A percentile compares a stretch with the other conserved stretches of the same genome.
phyloP scores from a whole-genome alignment of 2,797 vertebrate genomes.

The Oceanodroma leucorhoa region DNA sequence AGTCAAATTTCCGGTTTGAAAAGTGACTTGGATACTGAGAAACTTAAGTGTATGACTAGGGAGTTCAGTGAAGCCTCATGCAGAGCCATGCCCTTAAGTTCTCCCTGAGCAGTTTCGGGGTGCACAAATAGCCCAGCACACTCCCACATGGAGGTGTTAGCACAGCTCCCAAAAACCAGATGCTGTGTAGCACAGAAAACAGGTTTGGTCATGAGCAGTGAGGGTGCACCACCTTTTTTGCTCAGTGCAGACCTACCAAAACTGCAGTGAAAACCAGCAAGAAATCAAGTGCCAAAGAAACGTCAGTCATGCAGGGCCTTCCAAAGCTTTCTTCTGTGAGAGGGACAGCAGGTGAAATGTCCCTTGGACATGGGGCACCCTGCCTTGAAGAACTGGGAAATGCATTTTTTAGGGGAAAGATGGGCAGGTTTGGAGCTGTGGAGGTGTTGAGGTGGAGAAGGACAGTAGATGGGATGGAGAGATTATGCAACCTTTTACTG shows the following conservation, averaged over 20 bases:
- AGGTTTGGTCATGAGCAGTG: not conserved
- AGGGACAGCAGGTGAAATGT: not conserved
- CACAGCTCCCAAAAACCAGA: not conserved
- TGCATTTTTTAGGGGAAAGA: not conserved
- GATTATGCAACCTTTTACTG: not conserved
- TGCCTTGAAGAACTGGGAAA: not conserved
- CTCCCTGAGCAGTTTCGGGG: rapidly evolving
- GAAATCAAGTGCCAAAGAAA: not conserved
- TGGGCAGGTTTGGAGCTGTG: not conserved
- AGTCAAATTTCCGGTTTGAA: not conserved
- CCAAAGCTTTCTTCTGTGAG: not conserved
- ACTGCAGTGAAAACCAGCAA: not conserved
- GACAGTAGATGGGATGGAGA: not conserved
- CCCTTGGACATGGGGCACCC: not conserved
- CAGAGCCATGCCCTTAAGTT: not conserved
- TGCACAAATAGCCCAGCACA: not conserved
- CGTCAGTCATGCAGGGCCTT: not conserved
- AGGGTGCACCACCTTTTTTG: not conserved
- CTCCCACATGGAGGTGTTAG: not conserved
- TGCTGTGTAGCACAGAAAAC: not conserved
- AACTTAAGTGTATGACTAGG: not conserved
- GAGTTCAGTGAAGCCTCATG: not conserved
- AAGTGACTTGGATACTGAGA: not conserved
- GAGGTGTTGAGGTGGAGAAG: not conserved
- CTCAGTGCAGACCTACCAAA: not conserved